Percentiles rank a stretch among this genome's conserved stretches.
These are phyloP conservation scores for Eretmocerus hayati DNA, from an alignment of 2,888 invertebrate genomes.

Conservation along the genomic window DNA sequence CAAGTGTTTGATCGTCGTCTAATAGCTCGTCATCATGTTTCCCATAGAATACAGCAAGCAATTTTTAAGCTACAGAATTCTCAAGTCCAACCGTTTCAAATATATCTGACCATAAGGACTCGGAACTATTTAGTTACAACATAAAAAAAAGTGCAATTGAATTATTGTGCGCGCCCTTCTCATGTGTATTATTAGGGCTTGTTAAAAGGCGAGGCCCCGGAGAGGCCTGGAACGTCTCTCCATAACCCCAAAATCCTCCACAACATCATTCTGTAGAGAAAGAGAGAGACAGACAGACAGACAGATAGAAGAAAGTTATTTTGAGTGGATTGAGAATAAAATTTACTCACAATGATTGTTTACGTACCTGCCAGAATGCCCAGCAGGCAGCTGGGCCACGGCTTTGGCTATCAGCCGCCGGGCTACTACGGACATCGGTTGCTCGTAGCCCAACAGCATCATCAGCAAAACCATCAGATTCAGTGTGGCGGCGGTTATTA, in stretches of 20 bases:
- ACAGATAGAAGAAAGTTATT: constrained; percentile 4
- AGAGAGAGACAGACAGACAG: too few relatives aligned
- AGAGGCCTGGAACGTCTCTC: constrained; percentile 47
- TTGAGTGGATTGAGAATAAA: background rate
- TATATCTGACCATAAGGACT: constrained; percentile 48
- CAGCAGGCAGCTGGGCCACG: constrained; percentile 40
- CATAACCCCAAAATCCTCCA: background rate
- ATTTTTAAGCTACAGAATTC: constrained; percentile 46
- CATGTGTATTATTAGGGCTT: too few relatives aligned
- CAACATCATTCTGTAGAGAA: too few relatives aligned
- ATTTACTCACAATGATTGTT: constrained; percentile 39
- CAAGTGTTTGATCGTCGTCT: too few relatives aligned
- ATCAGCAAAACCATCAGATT: too few relatives aligned
- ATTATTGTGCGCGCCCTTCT: too few relatives aligned
- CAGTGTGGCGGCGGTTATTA: background rate
- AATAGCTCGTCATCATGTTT: too few relatives aligned
- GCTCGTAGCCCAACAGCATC: constrained; percentile 18
- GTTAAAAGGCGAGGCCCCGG: constrained; percentile 8
- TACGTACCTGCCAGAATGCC: constrained; percentile 47
- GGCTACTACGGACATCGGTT: constrained; percentile 26
- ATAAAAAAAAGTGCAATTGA: too few relatives aligned
- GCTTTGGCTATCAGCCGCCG: constrained; percentile 35
- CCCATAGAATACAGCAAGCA: constrained; percentile 47
- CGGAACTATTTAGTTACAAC: too few relatives aligned
- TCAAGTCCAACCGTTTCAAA: constrained; percentile 47